phyloP scores from a whole-genome alignment of 2,113 vertebrate species.

The Vulpes vulpes region DNA sequence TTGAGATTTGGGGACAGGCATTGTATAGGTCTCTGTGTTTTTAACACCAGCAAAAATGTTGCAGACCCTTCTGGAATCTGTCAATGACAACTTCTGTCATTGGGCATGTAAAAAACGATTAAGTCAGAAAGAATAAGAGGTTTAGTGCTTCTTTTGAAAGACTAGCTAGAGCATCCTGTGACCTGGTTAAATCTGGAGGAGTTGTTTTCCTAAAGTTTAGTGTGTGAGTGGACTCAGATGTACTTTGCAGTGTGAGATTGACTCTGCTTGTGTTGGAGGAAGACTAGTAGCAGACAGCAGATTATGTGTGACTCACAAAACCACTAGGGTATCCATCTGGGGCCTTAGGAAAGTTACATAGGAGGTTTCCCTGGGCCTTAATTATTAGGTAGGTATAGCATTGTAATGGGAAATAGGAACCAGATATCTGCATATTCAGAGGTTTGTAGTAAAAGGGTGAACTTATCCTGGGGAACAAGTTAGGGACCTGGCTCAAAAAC shows the following conservation, averaged over 20 bases:
- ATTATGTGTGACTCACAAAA: background rate
- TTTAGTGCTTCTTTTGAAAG: background rate
- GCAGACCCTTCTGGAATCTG: background rate
- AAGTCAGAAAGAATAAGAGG: slow-evolving; percentile 13
- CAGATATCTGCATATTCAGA: background rate
- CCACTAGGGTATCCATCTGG: fast-evolving
- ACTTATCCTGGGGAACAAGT: background rate
- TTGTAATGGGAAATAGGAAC: background rate
- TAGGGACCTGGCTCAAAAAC: background rate
- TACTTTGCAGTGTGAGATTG: background rate
- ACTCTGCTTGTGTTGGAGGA: background rate
- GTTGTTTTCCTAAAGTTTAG: background rate
- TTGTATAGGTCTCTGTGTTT: background rate
- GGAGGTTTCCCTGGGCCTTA: background rate
- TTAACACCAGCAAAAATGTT: background rate
- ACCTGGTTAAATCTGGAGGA: background rate
- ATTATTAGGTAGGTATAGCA: too few species aligned
- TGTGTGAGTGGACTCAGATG: background rate
- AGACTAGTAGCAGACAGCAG: background rate
- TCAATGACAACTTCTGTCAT: background rate
- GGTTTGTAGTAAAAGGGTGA: background rate
- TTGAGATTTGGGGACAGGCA: background rate
- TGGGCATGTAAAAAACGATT: background rate
- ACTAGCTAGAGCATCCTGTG: background rate
- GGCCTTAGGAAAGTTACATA: background rate